Base-by-base conservation (phyloP, 2,888 invertebrate species). In the Diplazon laetatorius region DNA sequence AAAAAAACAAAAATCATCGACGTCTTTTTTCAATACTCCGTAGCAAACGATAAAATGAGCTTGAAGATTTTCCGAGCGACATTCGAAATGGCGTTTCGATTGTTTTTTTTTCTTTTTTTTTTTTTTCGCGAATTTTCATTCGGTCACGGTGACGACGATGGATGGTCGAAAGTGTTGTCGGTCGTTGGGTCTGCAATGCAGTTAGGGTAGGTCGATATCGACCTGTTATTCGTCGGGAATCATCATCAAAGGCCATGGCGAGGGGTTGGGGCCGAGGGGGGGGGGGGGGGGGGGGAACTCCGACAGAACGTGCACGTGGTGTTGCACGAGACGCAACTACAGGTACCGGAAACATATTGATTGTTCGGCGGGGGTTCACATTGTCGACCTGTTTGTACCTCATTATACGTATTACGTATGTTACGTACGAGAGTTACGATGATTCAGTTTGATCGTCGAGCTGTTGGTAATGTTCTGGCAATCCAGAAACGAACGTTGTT, bases 101-200 rank as follows among this genome's bases (percentile, higher is more conserved):
- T 20, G 30, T 22, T 14, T 48, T 30, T 2, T 55, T 48, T 42
- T 62, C 66, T 68, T 62, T 25, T 68, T 46, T 1, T 10, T 68
- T 62, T 25, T 68, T 46, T 1, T 10, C n/a, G 55, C 5, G 18
- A n/a, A 30, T 30, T 30, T 2, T 30, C n/a, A n/a, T n/a, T n/a
- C n/a, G n/a, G n/a, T n/a, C 20, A 14, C 20, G 44, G 48, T 8
- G 16, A 62, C 37, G 30, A 42, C 48, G 12, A 62, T 37, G 37
- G 52, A 60, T 22, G 37, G 35, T 72, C 20, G 39, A 12, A 80
- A 75, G 78, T 81, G 72, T 82, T 77, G n/a, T n/a, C n/a, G 70
- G 80, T 73, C 82, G 83, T 80, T 83, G 86, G n/a, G n/a, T 83
- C 88, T 88, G 88, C 88, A 88, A 84, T 88, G 88, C 88, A 88